Evolutionary conservation across 1,140 invertebrate species (phyloP), one percentile per base, ranked within the genome.

Genomic region (Zaprionus tsacasi): DNA sequence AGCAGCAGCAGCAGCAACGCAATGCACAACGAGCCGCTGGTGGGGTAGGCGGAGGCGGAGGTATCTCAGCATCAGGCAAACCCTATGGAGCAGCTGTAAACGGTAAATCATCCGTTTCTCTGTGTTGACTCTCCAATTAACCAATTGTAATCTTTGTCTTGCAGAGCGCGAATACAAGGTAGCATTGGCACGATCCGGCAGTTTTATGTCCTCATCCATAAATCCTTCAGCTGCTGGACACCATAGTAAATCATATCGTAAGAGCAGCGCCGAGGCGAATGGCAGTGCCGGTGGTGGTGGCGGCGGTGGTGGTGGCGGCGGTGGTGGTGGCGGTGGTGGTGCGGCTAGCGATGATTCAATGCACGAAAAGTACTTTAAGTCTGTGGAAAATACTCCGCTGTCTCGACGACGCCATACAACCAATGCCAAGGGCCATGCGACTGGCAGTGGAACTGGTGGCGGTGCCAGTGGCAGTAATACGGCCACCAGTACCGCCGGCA

Each of bases 351-450:
- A 96, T 81, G 96, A 96, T 93, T 96, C 96, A 0, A 96, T 97
- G 96, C 96, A 97, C 91, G 96, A 97, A 83, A 96, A 96, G 79
- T 96, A 96, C 83, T 95, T 96, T 78, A 94, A 94, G 79, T 94
- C 94, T 21, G 94, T 95, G 54, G 94, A 95, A 72, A 94, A 94
- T 82, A 95, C 94, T 43, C 94, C 94, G 10, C 78, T 94, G 48
- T 94, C 94, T 15, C 93, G 94, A 59, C 93, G 94, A n/a, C 80
- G 92, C 0, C 91, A 93, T 70, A 91, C 90, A 36, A 89, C 92
- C n/a, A 85, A 92, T 55, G 74, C 86, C 35, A 88, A 73, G 59
- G 70, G 48, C 17, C 72, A 70, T 70, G 80, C 50, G 11, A 65
- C 15, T 54, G 63, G 48, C 8, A 69, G 68, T 8, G 68, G 75